Base-by-base conservation (phyloP, 2,888 invertebrate species). In the Drosophila neonasuta region DNA sequence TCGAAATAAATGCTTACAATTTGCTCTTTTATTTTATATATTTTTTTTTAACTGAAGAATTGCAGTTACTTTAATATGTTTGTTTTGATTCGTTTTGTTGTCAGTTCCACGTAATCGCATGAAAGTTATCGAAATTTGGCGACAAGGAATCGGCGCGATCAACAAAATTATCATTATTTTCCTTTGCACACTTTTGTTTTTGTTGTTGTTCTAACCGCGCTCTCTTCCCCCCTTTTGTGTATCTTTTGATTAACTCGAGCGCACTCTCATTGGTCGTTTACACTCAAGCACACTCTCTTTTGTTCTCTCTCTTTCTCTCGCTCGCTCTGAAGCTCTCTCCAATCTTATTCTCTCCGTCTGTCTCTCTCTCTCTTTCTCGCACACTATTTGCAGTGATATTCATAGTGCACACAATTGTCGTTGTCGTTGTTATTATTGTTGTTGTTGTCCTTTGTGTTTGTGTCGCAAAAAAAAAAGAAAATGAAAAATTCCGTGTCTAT, bases 381-480 rank as follows among this genome's bases (percentile, higher is more conserved):
- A 15, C 59, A 44, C 54, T 29, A 34, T 36, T 52, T 60, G 54
- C 36, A 42, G 34, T 48, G 48, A 60, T 49, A 13, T 30, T 65
- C 75, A 74, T 72, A 58, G 52, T 60, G 68, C 74, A 68, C 61
- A 34, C 30, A 41, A 13, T 59, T 44, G 51, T 69, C 15, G 44
- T 13, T 60, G 30, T 55, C 34, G 34, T 44, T 67, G 42, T 64
- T 65, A 13, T 49, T 68, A 36, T 72, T 45, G 34, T 44, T 67
- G 42, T 64, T 65, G 15, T 49, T 68, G 45, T 72, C 52, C 68
- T 63, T 77, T 59, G 32, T 66, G 45, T 39, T 52, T 61, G 13
- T 58, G 54, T 59, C 48, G 30, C 15, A 42, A 30, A 54, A 50
- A 11, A 34, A 34, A 36, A 36, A 29, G 45, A 50, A 66, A 46